These are phyloP conservation scores for Indicator maculatus DNA, from an alignment of 2,113 vertebrate species.

Conservation along the genomic window DNA sequence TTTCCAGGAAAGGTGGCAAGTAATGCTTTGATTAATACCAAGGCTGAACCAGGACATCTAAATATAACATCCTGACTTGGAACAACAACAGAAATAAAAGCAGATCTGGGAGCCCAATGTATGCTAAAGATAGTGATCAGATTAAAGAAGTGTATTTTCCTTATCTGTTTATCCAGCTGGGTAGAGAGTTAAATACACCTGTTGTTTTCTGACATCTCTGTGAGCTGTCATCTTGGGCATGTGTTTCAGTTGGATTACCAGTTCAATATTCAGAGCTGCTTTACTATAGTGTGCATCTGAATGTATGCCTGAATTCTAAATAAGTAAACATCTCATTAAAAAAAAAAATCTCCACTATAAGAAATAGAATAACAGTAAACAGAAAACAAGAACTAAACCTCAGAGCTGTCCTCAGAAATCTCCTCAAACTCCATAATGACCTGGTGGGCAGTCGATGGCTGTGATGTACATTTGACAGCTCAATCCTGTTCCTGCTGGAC, in stretches of 20 bases:
- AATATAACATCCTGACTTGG: not conserved
- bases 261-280: conserved; percentile 2
- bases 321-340: not conserved
- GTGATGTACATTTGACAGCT: not conserved
- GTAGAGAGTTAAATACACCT: conserved; percentile 9
- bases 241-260: conserved; percentile 10
- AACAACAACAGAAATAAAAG: not conserved
- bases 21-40: not conserved
- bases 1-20: not conserved
- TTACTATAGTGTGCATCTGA: not conserved
- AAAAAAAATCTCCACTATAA: not conserved
- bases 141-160: conserved; percentile 31
- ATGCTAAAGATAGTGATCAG: not conserved
- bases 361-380: not conserved
- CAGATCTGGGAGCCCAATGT: not conserved
- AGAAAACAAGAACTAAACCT: not conserved
- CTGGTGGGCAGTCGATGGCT: fast-evolving
- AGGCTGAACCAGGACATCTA: not conserved
- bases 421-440: not conserved
- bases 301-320: not conserved
- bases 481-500: not conserved
- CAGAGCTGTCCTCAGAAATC: not conserved
- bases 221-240: not conserved
- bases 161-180: not conserved
- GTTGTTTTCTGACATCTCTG: conserved; percentile 3